These are phyloP conservation scores for Pomatostomus ruficeps DNA, from an alignment of 2,113 vertebrate species.

Conservation along the genomic window DNA sequence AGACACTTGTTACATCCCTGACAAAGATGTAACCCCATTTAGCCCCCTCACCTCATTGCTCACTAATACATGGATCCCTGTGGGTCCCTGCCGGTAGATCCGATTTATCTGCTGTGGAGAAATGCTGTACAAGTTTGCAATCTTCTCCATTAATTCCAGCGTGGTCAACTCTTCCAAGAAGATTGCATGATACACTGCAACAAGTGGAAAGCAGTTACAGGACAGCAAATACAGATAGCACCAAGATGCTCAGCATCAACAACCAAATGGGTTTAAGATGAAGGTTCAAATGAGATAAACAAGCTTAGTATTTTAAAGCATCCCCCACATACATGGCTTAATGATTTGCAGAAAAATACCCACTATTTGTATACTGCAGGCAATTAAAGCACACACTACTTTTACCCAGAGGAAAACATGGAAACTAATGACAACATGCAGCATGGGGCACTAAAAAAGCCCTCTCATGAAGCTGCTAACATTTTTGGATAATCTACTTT, in stretches of 20 bases:
- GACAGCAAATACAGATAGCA: neutral
- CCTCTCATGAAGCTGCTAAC: neutral
- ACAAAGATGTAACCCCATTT: neutral
- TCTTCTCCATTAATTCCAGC: conserved; percentile 87
- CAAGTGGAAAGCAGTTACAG: neutral
- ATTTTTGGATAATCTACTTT: neutral
- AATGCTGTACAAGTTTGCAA: conserved; percentile 86
- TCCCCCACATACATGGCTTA: neutral
- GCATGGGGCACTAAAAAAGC: neutral
- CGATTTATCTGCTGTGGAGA: conserved; percentile 85
- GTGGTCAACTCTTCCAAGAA: conserved; percentile 89
- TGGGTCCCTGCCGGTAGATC: conserved; percentile 86
- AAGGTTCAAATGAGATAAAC: neutral
- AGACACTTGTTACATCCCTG: neutral
- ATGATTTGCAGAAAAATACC: neutral
- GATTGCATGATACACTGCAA: conserved; percentile 89
- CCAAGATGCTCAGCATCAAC: neutral
- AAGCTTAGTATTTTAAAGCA: neutral
- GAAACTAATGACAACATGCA: neutral
- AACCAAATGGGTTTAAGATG: neutral
- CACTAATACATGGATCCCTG: conserved; percentile 87
- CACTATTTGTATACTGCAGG: neutral
- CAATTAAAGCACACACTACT: neutral
- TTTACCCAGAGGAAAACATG: neutral
- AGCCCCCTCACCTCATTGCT: conserved; percentile 85